phyloP scores from a whole-genome alignment of 2,113 vertebrate species.

The Aix galericulata region DNA sequence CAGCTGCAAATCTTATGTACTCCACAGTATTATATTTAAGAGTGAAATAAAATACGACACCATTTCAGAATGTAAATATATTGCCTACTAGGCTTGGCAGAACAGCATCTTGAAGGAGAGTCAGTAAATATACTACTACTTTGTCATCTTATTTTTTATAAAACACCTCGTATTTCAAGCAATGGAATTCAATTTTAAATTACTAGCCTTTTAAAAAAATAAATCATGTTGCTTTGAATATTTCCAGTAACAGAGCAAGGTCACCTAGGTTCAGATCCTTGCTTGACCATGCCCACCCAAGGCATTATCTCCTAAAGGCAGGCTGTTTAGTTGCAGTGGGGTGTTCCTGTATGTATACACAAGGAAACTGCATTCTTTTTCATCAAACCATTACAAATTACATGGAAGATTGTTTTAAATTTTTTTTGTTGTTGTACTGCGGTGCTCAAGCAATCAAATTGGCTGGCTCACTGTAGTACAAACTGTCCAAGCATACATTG shows the following conservation, averaged over 20 bases:
- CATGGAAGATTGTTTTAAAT: neutral
- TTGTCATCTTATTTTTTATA: neutral
- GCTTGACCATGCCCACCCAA: neutral
- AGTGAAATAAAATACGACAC: neutral
- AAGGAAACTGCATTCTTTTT: neutral
- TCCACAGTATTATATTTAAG: neutral
- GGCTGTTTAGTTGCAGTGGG: rapidly evolving
- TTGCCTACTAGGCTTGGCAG: neutral
- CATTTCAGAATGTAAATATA: neutral
- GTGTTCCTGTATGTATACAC: neutral
- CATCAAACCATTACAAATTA: neutral
- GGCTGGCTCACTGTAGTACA: neutral
- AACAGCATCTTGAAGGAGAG: neutral
- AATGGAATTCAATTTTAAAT: neutral
- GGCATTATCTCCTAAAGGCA: neutral
- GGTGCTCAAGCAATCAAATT: neutral
- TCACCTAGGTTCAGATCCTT: neutral
- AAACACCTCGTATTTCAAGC: neutral
- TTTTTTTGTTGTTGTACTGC: neutral
- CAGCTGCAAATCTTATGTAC: neutral
- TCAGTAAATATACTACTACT: neutral
- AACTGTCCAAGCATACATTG: neutral
- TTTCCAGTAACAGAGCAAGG: neutral
- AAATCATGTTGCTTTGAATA: neutral
- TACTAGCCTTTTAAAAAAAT: neutral